Evolutionary conservation across 2,113 vertebrate species (phyloP).

Genomic region (Siniperca chuatsi): DNA sequence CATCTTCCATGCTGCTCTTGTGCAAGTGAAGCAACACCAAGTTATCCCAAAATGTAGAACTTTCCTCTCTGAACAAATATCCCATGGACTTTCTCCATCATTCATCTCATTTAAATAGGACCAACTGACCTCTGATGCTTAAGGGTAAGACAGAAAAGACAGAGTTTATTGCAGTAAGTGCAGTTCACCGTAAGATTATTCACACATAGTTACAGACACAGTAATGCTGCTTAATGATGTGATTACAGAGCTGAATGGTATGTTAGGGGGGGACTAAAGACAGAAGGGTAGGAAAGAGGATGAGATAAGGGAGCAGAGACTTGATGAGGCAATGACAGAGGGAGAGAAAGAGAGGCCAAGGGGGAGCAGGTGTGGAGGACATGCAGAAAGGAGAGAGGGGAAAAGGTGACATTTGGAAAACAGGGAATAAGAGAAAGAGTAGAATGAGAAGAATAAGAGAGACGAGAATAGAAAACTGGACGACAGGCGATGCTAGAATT

Average conservation of each 20-base stretch:
- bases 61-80: neutral
- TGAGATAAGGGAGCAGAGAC: constrained; percentile 24
- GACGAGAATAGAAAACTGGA: constrained; percentile 28
- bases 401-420: constrained; percentile 39
- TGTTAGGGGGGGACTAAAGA: neutral
- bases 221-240: constrained; percentile 59
- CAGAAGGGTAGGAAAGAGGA: constrained; percentile 19
- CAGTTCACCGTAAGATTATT: constrained; percentile 58
- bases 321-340: constrained; percentile 40
- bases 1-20: neutral
- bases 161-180: constrained; percentile 4
- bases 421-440: constrained; percentile 9
- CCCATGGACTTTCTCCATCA: constrained; percentile 2
- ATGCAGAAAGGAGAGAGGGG: constrained; percentile 10
- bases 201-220: constrained; percentile 50
- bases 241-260: constrained; percentile 56
- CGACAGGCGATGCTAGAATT: neutral
- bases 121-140: constrained; percentile 21
- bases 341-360: constrained; percentile 32
- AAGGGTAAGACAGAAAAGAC: constrained; percentile 16
- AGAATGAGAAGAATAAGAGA: neutral
- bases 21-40: neutral
- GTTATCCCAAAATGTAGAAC: neutral
- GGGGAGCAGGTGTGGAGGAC: constrained; percentile 46
- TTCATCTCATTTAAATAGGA: constrained; percentile 12